Conservation (phyloP, 2,113 vertebrate species). For the Melanerpes formicivorus region DNA sequence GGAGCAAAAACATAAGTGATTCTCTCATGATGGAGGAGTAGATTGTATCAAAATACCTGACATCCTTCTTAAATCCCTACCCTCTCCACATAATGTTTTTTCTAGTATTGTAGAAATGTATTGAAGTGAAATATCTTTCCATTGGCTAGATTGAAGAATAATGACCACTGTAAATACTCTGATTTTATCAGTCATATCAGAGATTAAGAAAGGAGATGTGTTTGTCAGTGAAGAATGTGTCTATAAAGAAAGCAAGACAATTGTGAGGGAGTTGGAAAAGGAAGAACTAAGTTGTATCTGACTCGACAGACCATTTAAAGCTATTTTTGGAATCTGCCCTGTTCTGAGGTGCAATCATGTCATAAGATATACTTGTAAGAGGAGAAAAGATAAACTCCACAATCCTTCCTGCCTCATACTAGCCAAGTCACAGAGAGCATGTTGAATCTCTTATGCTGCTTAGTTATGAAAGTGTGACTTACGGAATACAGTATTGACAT, state of each 20-base stretch:
- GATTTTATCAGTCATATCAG: neutral
- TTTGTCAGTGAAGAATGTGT: neutral
- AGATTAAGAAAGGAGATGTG: neutral
- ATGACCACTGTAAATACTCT: neutral
- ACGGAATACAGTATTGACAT: neutral
- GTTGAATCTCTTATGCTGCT: neutral
- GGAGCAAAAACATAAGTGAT: neutral
- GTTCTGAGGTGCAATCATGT: fast-evolving
- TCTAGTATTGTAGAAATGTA: neutral
- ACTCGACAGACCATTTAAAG: neutral
- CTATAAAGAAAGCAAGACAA: neutral
- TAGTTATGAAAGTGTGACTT: neutral
- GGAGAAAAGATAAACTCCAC: neutral
- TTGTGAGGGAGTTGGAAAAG: neutral
- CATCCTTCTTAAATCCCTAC: neutral
- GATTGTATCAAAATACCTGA: neutral
- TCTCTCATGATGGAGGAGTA: neutral
- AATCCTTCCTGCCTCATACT: neutral
- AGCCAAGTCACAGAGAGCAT: neutral
- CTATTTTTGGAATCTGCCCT: neutral
- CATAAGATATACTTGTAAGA: neutral
- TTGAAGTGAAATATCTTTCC: neutral
- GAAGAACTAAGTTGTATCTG: neutral
- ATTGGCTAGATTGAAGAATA: neutral
- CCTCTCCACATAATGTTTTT: neutral